These are phyloP conservation scores for Napeogenes sylphis DNA, from an alignment of 2,888 invertebrate species.

Conservation along the genomic window DNA sequence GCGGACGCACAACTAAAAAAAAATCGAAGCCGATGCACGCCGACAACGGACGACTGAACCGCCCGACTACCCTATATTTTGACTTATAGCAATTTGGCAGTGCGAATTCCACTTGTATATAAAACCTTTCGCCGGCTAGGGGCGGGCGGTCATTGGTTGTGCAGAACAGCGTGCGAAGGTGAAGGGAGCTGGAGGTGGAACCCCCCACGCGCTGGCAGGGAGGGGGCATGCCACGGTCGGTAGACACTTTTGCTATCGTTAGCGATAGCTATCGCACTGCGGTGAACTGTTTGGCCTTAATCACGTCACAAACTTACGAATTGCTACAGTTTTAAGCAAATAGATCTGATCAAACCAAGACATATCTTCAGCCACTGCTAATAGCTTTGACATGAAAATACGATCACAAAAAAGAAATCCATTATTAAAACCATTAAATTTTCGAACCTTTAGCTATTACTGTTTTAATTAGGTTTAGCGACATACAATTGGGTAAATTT, in stretches of 20 bases:
- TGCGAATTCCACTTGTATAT: constrained; percentile 80
- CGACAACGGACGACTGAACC: constrained; percentile 63
- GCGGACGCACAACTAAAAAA: constrained; percentile 38
- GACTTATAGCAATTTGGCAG: constrained; percentile 78
- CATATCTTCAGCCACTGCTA: no score
- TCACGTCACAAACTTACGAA: constrained; percentile 46
- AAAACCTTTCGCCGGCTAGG: constrained; percentile 80
- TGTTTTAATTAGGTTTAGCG: no score
- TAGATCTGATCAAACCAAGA: no score
- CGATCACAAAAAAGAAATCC: no score
- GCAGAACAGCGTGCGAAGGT: constrained; percentile 42
- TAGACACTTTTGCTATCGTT: constrained; percentile 75
- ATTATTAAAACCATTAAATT: no score
- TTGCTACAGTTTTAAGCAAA: neutral
- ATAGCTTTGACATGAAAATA: no score
- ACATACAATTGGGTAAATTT: no score
- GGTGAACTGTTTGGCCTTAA: constrained; percentile 50
- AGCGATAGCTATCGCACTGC: constrained; percentile 57
- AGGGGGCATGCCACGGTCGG: constrained; percentile 71
- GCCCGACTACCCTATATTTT: constrained; percentile 80
- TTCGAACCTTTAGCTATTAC: no score
- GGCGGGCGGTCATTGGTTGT: constrained; percentile 72
- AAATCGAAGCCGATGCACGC: constrained; percentile 39
- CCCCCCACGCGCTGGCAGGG: constrained; percentile 53
- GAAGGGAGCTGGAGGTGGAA: constrained; percentile 72